Conservation (phyloP, 2,797 vertebrate species). For the Channallabes apus region DNA sequence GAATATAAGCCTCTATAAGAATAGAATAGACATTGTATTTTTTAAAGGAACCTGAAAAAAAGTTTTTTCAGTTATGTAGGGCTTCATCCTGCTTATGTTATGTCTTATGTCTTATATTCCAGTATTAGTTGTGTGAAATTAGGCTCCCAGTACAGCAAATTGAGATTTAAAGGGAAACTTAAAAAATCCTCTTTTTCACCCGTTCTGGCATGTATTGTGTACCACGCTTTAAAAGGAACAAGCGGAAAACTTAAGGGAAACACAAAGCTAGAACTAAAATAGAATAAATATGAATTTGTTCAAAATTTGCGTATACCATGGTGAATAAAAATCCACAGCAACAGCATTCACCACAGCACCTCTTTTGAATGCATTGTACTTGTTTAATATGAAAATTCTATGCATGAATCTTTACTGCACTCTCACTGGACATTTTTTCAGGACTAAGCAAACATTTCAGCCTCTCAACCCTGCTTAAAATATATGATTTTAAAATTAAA, state of each 20-base stretch:
- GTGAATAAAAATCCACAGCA: neutral
- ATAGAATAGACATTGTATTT: slow-evolving; percentile 26
- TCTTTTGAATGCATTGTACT: neutral
- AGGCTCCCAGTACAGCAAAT: neutral
- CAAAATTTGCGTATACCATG: neutral
- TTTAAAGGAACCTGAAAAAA: slow-evolving; percentile 1
- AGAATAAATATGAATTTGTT: neutral
- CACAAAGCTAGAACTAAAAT: neutral
- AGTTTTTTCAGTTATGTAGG: neutral
- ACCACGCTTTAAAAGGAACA: neutral
- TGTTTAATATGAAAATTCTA: slow-evolving; percentile 32
- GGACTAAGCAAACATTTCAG: neutral
- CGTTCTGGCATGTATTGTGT: neutral
- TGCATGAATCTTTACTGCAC: slow-evolving; percentile 6
- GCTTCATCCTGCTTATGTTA: neutral
- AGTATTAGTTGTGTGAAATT: neutral
- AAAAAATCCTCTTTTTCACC: neutral
- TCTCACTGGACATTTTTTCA: slow-evolving; percentile 8
- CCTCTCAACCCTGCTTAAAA: neutral
- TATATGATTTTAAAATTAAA: neutral
- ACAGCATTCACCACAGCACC: neutral
- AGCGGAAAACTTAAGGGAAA: neutral
- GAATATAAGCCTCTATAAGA: slow-evolving; percentile 39
- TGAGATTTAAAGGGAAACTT: neutral
- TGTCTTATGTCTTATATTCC: neutral